These are phyloP conservation scores for Cephalopterus ornatus DNA, from an alignment of 2,113 vertebrate species.

Conservation along the genomic window DNA sequence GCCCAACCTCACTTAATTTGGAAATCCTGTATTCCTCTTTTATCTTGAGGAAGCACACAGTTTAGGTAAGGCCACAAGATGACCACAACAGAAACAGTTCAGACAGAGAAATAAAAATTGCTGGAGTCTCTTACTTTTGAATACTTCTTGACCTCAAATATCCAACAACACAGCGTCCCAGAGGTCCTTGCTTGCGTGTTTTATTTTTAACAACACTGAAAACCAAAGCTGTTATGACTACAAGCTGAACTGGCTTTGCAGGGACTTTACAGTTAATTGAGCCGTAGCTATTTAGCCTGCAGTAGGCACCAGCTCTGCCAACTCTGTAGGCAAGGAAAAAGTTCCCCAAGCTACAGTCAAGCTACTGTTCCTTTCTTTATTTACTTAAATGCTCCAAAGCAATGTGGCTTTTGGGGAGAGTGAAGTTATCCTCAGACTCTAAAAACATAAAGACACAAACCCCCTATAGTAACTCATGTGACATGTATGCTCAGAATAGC, in stretches of 20 bases:
- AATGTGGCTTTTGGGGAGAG: background rate
- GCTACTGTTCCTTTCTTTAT: background rate
- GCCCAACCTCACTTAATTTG: background rate
- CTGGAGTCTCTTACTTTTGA: background rate
- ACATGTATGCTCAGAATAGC: background rate
- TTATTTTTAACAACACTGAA: conserved; percentile 33
- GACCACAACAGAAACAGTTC: background rate
- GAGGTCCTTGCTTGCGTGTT: background rate
- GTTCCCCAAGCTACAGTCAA: background rate
- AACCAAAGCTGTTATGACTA: background rate
- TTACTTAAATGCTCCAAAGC: background rate
- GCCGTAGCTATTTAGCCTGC: background rate
- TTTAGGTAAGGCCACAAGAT: background rate
- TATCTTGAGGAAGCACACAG: background rate
- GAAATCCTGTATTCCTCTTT: background rate
- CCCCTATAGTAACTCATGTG: background rate
- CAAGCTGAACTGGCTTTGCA: background rate
- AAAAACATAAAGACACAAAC: background rate
- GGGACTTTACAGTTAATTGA: conserved; percentile 26
- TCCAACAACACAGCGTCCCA: background rate
- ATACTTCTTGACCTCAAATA: conserved; percentile 21
- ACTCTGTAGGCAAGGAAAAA: background rate
- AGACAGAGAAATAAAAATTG: background rate
- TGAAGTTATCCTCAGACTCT: background rate
- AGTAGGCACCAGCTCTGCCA: conserved; percentile 16